A percentile compares a stretch with the other conserved stretches of the same genome.
phyloP scores from a whole-genome alignment of 2,113 vertebrate species.

The Tympanuchus pallidicinctus region DNA sequence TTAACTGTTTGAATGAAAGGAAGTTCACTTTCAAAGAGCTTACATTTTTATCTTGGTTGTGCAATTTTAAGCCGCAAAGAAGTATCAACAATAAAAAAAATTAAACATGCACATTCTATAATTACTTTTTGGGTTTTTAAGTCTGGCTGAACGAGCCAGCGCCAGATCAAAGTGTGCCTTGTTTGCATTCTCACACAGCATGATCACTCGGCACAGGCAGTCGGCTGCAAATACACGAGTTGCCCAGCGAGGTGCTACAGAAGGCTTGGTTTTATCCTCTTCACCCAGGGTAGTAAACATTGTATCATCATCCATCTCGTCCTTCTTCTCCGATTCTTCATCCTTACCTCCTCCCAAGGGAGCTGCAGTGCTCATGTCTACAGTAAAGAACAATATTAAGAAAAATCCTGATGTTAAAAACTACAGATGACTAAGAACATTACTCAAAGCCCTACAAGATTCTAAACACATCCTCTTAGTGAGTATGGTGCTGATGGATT shows the following conservation, averaged over 20 bases:
- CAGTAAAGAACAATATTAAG: not conserved
- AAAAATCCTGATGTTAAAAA: not conserved
- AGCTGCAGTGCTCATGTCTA: constrained; percentile 89
- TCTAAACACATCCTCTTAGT: not conserved
- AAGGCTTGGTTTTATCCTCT: constrained; percentile 94
- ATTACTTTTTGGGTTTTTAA: constrained; percentile 93
- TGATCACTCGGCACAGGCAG: constrained; percentile 94
- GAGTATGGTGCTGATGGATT: no score
- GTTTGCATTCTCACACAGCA: constrained; percentile 92
- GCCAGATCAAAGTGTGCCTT: constrained; percentile 94
- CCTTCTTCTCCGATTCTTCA: constrained; percentile 93
- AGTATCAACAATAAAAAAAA: not conserved
- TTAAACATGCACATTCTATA: not conserved
- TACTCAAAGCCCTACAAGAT: not conserved
- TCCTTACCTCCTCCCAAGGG: constrained; percentile 88
- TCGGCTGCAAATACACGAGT: constrained; percentile 97
- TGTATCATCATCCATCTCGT: constrained; percentile 96
- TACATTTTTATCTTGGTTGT: not conserved
- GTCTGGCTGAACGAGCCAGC: constrained; percentile 86
- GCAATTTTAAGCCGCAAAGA: not conserved
- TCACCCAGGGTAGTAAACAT: constrained; percentile 97
- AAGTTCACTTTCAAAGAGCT: not conserved
- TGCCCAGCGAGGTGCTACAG: constrained; percentile 96
- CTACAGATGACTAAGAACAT: not conserved
- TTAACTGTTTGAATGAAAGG: not conserved